Conservation (phyloP, 2,888 invertebrate species). For the Caenorhabditis zanzibari region DNA sequence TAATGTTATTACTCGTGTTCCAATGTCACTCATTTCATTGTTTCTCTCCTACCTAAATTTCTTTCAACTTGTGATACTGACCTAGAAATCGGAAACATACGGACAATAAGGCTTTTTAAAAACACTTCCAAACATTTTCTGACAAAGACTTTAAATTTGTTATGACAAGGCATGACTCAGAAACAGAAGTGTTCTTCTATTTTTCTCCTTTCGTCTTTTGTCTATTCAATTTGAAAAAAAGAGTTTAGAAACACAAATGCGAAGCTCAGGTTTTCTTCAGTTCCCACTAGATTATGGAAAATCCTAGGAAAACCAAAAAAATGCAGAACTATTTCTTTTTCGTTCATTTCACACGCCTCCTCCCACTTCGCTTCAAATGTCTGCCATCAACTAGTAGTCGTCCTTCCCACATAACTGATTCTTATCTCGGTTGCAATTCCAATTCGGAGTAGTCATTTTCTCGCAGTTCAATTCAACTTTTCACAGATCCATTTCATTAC, state of each 20-base stretch:
- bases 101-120: constrained; percentile 31
- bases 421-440: constrained; percentile 56
- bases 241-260: not conserved
- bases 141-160: constrained; percentile 15
- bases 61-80: constrained; percentile 54
- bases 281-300: constrained; percentile 3
- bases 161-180: constrained; percentile 9
- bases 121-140: not conserved
- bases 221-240: not conserved
- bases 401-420: constrained; percentile 40
- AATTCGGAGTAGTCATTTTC: constrained; percentile 33
- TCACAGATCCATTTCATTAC: constrained; percentile 27
- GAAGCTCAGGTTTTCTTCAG: not conserved
- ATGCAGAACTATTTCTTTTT: not conserved
- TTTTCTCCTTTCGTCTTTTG: not conserved
- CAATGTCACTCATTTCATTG: constrained; percentile 18
- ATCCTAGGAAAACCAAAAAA: too few species aligned
- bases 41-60: constrained; percentile 20
- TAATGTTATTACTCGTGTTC: constrained; percentile 11
- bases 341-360: constrained; percentile 6
- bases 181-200: constrained; percentile 1
- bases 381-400: constrained; percentile 34
- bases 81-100: constrained; percentile 37
- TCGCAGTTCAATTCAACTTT: constrained; percentile 49
- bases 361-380: not conserved